These are phyloP conservation scores for Amphilophus citrinellus DNA, from an alignment of 2,113 vertebrate species.

Conservation along the genomic window DNA sequence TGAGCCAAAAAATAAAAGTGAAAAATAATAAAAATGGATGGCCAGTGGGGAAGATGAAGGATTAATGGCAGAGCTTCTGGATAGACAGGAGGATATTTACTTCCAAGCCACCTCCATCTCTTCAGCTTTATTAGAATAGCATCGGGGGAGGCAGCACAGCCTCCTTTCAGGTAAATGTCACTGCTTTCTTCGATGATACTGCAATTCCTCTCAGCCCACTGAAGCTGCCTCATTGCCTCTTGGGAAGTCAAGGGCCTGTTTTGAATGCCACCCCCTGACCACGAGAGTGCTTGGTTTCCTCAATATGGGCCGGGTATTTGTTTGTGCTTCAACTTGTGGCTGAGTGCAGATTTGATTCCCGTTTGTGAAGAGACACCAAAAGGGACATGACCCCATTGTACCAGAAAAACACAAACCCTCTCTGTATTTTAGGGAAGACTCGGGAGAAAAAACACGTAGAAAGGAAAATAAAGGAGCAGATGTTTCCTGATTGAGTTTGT, in stretches of 20 bases:
- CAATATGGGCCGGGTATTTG: slow-evolving; percentile 6
- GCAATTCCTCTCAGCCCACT: slow-evolving; percentile 54
- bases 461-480: background rate
- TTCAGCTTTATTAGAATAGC: slow-evolving; percentile 55
- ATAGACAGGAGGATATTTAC: slow-evolving; percentile 58
- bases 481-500: background rate
- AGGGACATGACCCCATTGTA: slow-evolving; percentile 9
- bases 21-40: slow-evolving; percentile 16
- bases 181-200: slow-evolving; percentile 56
- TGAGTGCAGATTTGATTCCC: slow-evolving; percentile 7
- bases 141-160: slow-evolving; percentile 26
- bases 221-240: slow-evolving; percentile 44
- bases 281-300: slow-evolving; percentile 18
- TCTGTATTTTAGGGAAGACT: slow-evolving; percentile 7
- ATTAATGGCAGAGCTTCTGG: slow-evolving; percentile 38
- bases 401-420: background rate
- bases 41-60: slow-evolving; percentile 41
- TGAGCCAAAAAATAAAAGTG: background rate
- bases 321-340: slow-evolving; percentile 36
- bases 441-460: background rate
- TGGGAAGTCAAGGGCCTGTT: slow-evolving; percentile 52
- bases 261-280: slow-evolving; percentile 62
- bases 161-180: slow-evolving; percentile 77
- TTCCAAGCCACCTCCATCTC: slow-evolving; percentile 42
- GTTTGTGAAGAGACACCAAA: slow-evolving; percentile 10